Base-by-base conservation (phyloP, 2,888 invertebrate species). In the Dione vanillae region DNA sequence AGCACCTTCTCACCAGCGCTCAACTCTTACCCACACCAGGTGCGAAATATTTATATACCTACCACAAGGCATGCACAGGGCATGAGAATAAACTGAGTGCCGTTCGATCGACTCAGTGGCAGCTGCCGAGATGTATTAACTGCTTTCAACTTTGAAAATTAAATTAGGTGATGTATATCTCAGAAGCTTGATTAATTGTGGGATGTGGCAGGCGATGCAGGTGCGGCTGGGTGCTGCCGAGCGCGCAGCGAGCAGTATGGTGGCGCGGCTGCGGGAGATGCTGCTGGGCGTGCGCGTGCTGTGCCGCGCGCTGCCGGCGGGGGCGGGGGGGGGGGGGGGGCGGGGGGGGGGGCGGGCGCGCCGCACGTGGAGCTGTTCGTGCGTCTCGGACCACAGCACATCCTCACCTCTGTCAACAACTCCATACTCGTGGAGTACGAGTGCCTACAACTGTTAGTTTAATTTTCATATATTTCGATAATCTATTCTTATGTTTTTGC, bases 321-420 rank as follows among this genome's bases (percentile, higher is more conserved):
- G 78, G 76, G 81, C 79, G 62, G 81, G 78, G 8, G 62, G 84
- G 83, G n/a, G n/a, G n/a, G n/a, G 78, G 59, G 79, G 72, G 78
- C 81, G 52, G 79, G 81, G 27, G 67, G 85, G 81, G 85, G 91
- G 82, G 76, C 85, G 80, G 85, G 91, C 82, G 77, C 86, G 84
- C 94, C 94, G 8, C 80, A 94, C 70, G 96, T 96, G 0, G 96
- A 96, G 81, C 94, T 97, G 66, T 96, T 96, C 86, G 96, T 95
- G 79, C 94, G 96, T 79, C 92, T 95, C 65, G 94, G 94, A 72
- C 94, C 95, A 16, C 94, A 94, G 76, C 94, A 95, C 78, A 93
- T 94, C 43, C 89, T 96, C 73, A 95, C 94, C 78, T 96, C 95
- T 69, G 95, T 97, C 72, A 97, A 96, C 85, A 95, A 95, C 79